A percentile compares a stretch with the other conserved stretches of the same genome.
Conservation (phyloP, 2,888 invertebrate genomes). For the Anoplius nigerrimus region DNA sequence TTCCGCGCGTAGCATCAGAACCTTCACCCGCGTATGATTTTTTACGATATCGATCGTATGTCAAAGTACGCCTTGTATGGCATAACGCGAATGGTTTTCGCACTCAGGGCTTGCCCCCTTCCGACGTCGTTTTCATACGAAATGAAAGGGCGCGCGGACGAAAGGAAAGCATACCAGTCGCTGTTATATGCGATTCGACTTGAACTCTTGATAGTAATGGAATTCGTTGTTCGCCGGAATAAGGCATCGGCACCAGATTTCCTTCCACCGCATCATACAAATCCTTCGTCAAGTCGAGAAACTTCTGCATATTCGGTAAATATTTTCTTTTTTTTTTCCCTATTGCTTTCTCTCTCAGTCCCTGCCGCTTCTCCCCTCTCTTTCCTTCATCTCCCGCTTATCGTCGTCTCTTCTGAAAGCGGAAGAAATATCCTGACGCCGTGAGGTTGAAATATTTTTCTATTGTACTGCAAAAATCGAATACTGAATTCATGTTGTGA, state of each 20-base stretch:
- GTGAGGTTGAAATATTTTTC: too few relatives aligned
- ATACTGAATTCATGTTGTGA: too few relatives aligned
- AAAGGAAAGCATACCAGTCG: slow-evolving; percentile 53
- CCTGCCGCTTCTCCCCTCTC: not conserved
- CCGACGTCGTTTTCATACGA: not conserved
- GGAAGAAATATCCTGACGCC: not conserved
- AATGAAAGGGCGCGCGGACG: slow-evolving; percentile 9
- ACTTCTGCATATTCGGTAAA: not conserved
- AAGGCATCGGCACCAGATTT: slow-evolving; percentile 56
- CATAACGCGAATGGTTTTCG: too few relatives aligned
- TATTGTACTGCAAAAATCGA: too few relatives aligned
- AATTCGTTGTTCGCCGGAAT: slow-evolving; percentile 64
- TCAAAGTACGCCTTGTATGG: too few relatives aligned
- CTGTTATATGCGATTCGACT: slow-evolving; percentile 50
- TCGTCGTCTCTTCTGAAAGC: not conserved
- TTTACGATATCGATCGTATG: too few relatives aligned
- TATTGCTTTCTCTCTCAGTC: not conserved
- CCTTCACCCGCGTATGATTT: too few relatives aligned
- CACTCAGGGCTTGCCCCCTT: too few relatives aligned
- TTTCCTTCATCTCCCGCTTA: not conserved
- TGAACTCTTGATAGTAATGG: slow-evolving; percentile 59
- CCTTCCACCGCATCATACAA: slow-evolving; percentile 12
- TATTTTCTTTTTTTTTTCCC: not conserved
- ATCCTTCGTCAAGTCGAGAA: slow-evolving; percentile 6
- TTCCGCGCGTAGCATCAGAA: too few relatives aligned